A percentile compares a stretch with the other conserved stretches of the same genome.
Conservation (phyloP, 2,888 invertebrate species). For the Deroplatys truncata region DNA sequence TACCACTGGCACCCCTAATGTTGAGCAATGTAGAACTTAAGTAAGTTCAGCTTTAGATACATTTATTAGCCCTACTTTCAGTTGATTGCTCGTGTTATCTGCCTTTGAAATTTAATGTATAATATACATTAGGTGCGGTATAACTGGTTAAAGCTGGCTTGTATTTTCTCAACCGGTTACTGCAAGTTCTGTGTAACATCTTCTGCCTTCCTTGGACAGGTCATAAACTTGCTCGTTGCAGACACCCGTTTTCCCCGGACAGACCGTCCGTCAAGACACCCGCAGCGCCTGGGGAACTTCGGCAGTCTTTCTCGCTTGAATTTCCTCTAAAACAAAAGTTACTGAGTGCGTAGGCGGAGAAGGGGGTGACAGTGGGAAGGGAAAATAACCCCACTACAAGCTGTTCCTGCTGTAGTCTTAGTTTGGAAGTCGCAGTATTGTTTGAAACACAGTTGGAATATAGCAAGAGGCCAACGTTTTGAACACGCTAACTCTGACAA, state of each 20-base stretch:
- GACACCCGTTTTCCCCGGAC: background rate
- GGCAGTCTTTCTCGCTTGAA: background rate
- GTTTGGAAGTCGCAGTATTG: background rate
- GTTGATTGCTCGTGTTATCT: too few species aligned
- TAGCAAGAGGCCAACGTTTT: background rate
- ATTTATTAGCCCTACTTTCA: too few species aligned
- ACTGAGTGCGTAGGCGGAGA: too few species aligned
- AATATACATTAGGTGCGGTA: too few species aligned
- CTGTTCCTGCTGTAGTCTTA: background rate
- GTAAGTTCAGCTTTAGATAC: too few species aligned
- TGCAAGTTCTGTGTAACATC: background rate
- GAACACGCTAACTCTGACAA: background rate
- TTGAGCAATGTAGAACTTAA: too few species aligned
- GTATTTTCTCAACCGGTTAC: too few species aligned
- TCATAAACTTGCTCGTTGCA: background rate
- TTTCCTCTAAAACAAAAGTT: slow-evolving; percentile 7
- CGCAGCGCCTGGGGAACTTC: background rate
- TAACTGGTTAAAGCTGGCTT: too few species aligned
- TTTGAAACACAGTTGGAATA: background rate
- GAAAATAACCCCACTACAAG: background rate
- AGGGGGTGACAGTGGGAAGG: background rate
- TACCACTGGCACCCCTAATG: too few species aligned
- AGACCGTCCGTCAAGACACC: background rate
- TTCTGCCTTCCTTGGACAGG: background rate
- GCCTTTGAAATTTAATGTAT: too few species aligned